Conservation (phyloP, 2,113 vertebrate genomes). For the Tragelaphus strepsiceros region DNA sequence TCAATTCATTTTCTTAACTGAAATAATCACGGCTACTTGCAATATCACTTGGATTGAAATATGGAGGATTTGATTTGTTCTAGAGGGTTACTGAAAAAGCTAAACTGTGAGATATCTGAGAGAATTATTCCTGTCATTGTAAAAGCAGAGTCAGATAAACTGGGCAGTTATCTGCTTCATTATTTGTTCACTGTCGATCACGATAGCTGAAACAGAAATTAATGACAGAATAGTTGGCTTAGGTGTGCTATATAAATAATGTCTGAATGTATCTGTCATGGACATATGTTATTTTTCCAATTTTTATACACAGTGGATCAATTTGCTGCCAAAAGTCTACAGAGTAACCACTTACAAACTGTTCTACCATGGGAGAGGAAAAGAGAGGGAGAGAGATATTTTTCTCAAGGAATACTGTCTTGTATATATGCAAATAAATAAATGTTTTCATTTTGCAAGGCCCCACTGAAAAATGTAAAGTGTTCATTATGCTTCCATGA, state of each 20-base stretch:
- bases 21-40: background rate
- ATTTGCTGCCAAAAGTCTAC: background rate
- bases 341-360: background rate
- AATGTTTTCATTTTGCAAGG: background rate
- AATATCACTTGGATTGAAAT: conserved; percentile 8
- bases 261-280: background rate
- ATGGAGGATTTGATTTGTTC: conserved; percentile 19
- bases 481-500: background rate
- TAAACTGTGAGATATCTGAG: background rate
- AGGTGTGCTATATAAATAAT: background rate
- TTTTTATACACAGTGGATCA: background rate
- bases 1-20: background rate
- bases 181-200: background rate
- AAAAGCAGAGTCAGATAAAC: conserved; percentile 34
- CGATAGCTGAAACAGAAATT: background rate
- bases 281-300: background rate
- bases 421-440: background rate
- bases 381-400: background rate
- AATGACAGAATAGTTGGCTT: background rate
- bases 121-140: conserved; percentile 32
- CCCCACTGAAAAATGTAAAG: background rate
- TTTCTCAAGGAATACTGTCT: background rate
- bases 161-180: background rate
- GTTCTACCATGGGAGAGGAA: background rate
- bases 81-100: background rate